Conservation (phyloP, 2,888 invertebrate species). For the Tetranychus truncatus region DNA sequence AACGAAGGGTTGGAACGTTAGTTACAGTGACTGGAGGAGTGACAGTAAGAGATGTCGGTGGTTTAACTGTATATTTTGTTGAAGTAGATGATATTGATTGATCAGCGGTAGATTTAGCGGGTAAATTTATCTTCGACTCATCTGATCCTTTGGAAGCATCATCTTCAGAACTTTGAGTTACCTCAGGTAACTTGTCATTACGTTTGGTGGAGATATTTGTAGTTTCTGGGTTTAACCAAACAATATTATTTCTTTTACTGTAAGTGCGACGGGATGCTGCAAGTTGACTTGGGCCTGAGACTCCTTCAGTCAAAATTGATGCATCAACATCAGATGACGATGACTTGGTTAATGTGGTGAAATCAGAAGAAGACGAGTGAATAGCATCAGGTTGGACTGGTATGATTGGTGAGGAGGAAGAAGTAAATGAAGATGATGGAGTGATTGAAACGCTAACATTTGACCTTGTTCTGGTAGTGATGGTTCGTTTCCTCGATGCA, state of each 20-base stretch:
- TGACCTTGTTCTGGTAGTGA: not conserved
- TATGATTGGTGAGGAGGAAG: constrained; percentile 5
- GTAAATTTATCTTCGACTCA: too few species aligned
- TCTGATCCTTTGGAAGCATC: too few species aligned
- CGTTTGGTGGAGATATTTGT: not conserved
- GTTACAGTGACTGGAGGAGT: not conserved
- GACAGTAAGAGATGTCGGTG: not conserved
- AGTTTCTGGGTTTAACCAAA: constrained; percentile 19
- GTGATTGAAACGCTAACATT: constrained; percentile 4
- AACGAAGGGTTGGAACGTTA: not conserved
- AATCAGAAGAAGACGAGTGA: constrained; percentile 7
- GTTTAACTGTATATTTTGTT: not conserved
- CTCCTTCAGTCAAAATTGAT: constrained; percentile 11
- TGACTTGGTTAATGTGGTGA: not conserved
- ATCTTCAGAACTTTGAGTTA: not conserved
- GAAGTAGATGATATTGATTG: not conserved
- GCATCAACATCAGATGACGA: not conserved
- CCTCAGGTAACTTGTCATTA: not conserved
- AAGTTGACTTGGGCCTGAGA: constrained; percentile 19
- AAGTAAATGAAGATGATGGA: not conserved
- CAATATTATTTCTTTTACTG: constrained; percentile 19
- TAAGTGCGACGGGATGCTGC: constrained; percentile 20
- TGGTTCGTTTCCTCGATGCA: not conserved
- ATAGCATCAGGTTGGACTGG: constrained; percentile 12
- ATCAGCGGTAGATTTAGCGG: not conserved